Evolutionary conservation across 2,888 invertebrate species (phyloP).

Genomic region (Polydesmus complanatus): DNA sequence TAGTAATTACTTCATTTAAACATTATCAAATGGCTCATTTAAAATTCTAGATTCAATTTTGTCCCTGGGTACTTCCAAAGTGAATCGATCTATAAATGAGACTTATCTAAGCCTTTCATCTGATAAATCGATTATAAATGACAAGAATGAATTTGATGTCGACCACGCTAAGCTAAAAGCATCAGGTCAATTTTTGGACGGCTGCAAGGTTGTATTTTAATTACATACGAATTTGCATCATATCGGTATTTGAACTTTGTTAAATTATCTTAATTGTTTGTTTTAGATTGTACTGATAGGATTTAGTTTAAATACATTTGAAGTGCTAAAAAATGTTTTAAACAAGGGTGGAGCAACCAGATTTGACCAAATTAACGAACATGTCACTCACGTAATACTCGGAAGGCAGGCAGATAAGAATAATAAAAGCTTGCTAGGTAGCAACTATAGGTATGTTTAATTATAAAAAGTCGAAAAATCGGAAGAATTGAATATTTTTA

Average conservation of each 20-base stretch:
- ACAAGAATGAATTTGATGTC: neutral
- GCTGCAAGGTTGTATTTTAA: slow-evolving; percentile 52
- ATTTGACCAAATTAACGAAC: slow-evolving; percentile 56
- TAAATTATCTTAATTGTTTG: slow-evolving; percentile 20
- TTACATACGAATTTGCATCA: too few relatives aligned
- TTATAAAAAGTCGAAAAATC: too few relatives aligned
- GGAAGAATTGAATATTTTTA: too few relatives aligned
- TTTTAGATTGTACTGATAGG: slow-evolving; percentile 52
- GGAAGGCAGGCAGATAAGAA: slow-evolving; percentile 39
- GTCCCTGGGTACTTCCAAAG: too few relatives aligned
- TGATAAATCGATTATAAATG: neutral
- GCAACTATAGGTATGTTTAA: slow-evolving; percentile 20
- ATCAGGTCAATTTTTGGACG: slow-evolving; percentile 56
- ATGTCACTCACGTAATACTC: slow-evolving; percentile 66
- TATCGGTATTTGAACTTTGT: neutral
- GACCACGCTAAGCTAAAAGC: neutral
- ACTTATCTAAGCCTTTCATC: neutral
- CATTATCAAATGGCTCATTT: too few relatives aligned
- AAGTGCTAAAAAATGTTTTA: slow-evolving; percentile 37
- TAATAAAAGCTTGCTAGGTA: slow-evolving; percentile 24
- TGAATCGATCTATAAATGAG: neutral
- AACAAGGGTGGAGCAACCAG: slow-evolving; percentile 72
- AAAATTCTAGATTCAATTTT: too few relatives aligned
- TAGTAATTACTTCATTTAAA: too few relatives aligned
- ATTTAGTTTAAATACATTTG: slow-evolving; percentile 36